These are phyloP conservation scores for Pocillopora grandis DNA, from an alignment of 92 coral and sea anemone genomes.

Conservation along the genomic window DNA sequence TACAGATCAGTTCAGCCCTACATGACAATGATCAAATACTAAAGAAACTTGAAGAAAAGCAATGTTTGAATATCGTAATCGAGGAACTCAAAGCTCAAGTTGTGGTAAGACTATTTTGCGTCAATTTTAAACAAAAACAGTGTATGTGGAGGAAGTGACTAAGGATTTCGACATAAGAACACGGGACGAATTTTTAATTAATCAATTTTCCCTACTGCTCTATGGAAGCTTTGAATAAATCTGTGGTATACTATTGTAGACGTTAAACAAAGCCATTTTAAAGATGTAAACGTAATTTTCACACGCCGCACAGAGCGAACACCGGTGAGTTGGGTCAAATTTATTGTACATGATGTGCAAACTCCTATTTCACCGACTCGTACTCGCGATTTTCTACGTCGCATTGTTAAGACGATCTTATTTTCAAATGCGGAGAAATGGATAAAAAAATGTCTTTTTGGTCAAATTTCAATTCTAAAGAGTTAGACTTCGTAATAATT, in stretches of 20 bases:
- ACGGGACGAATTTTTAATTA: not conserved
- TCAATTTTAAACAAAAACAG: too few species aligned
- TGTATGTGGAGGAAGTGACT: not conserved
- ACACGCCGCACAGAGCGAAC: not conserved
- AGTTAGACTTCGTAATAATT: not conserved
- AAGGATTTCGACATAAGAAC: not conserved
- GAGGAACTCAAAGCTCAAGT: not conserved
- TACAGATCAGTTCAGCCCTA: not conserved
- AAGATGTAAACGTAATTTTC: not conserved
- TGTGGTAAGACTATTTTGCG: too few species aligned
- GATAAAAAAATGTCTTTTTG: slow-evolving; percentile 4
- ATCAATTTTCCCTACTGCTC: not conserved
- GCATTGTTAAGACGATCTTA: not conserved
- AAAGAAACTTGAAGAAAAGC: not conserved
- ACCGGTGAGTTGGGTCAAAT: not conserved
- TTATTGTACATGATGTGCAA: not conserved
- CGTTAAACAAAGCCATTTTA: slow-evolving; percentile 10
- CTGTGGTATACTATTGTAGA: not conserved
- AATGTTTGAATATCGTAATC: slow-evolving; percentile 2
- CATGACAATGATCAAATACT: not conserved
- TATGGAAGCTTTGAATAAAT: slow-evolving; percentile 1
- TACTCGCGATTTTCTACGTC: not conserved
- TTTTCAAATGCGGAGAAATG: not conserved
- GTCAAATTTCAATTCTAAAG: slow-evolving; percentile 12
- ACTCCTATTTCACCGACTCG: not conserved